Conservation (phyloP, 2,113 vertebrate genomes). For the Cavia porcellus region DNA sequence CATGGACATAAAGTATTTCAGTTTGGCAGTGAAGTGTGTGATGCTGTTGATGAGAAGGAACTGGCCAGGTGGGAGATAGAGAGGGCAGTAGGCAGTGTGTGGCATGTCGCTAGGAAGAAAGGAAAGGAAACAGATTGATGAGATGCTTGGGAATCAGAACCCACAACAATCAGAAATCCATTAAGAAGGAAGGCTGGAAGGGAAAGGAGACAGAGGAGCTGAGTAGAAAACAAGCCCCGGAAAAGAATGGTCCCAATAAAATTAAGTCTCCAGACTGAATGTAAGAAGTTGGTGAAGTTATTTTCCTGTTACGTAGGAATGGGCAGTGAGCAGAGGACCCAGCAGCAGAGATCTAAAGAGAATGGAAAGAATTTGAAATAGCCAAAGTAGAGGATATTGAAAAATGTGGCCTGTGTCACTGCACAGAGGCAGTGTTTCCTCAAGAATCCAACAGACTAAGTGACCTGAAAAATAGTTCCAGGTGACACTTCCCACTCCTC, state of each 20-base stretch:
- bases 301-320: not conserved
- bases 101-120: not conserved
- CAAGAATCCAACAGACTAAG: not conserved
- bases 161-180: not conserved
- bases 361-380: not conserved
- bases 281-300: not conserved
- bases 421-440: accelerated
- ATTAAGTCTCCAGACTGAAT: not conserved
- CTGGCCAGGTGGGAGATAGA: not conserved
- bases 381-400: not conserved
- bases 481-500: not conserved
- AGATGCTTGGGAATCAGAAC: not conserved
- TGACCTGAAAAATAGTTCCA: not conserved
- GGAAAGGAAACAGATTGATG: not conserved
- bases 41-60: not conserved
- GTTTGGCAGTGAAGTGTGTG: not conserved
- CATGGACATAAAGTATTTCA: not conserved
- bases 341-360: not conserved
- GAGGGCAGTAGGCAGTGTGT: not conserved
- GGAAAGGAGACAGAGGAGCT: not conserved
- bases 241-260: not conserved
- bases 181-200: accelerated
- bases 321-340: too few species aligned
- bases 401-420: accelerated
- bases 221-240: not conserved